phyloP scores from a whole-genome alignment of 2,888 invertebrate species.

The Drosophila quinaria region DNA sequence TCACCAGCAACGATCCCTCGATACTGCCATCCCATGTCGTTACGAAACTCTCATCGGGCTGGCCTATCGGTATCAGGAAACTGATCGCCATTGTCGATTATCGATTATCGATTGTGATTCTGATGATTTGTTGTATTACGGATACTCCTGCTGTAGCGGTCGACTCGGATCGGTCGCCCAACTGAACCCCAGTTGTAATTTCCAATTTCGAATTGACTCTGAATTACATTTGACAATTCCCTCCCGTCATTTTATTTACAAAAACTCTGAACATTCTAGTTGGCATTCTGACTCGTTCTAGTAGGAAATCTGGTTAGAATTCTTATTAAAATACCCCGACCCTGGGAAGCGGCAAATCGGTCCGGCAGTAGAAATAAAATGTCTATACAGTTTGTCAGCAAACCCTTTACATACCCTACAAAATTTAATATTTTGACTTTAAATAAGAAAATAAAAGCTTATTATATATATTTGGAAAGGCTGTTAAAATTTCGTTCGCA shows the following conservation, averaged over 20 bases:
- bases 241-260: neutral
- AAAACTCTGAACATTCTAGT: no score
- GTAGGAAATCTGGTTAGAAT: no score
- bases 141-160: neutral
- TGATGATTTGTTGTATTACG: neutral
- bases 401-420: no score
- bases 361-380: no score
- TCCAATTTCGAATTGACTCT: slow-evolving; percentile 27
- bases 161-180: slow-evolving; percentile 16
- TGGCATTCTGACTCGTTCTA: no score
- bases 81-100: slow-evolving; percentile 14
- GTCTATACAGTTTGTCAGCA: no score
- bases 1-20: slow-evolving; percentile 39
- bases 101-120: neutral
- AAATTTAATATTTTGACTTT: no score
- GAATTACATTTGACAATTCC: neutral
- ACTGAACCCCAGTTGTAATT: slow-evolving; percentile 28
- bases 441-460: no score
- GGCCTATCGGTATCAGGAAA: slow-evolving; percentile 8
- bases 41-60: neutral
- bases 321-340: no score
- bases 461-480: no score
- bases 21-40: slow-evolving; percentile 35
- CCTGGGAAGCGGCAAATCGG: no score
- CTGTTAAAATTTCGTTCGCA: no score